Conservation (phyloP, 2,888 invertebrate species). For the Heliconius hortense region DNA sequence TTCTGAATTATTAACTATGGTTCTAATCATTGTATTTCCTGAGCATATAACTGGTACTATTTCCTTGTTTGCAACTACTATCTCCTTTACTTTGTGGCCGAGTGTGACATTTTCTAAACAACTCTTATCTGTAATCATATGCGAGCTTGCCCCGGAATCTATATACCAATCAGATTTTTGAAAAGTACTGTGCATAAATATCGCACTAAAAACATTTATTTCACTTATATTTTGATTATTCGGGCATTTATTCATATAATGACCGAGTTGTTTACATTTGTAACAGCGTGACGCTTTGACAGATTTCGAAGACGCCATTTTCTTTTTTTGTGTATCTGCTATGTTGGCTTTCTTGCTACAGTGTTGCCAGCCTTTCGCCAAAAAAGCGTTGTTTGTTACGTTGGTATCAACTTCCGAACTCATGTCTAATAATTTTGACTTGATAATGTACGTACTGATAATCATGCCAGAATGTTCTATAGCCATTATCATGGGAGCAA, state of each 20-base stretch:
- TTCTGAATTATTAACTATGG: no score
- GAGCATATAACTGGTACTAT: slow-evolving; percentile 9
- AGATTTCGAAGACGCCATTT: not conserved
- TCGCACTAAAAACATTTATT: no score
- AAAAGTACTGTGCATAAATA: no score
- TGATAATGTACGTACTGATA: slow-evolving; percentile 36
- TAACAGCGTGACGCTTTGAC: slow-evolving; percentile 35
- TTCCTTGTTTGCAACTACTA: not conserved
- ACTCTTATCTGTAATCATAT: slow-evolving; percentile 34
- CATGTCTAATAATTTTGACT: slow-evolving; percentile 1
- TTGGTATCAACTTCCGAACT: slow-evolving; percentile 4
- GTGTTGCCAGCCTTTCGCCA: slow-evolving; percentile 18
- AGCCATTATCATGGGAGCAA: slow-evolving; percentile 45
- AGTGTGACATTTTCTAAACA: slow-evolving; percentile 23
- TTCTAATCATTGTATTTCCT: slow-evolving; percentile 4
- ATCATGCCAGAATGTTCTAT: slow-evolving; percentile 40
- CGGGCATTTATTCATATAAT: no score
- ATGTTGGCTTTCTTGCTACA: not conserved
- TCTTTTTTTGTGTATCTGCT: not conserved
- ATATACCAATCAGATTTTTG: no score
- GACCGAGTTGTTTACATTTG: slow-evolving; percentile 27
- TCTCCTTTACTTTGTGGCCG: slow-evolving; percentile 4
- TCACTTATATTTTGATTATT: no score
- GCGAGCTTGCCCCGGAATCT: slow-evolving; percentile 43
- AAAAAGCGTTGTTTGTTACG: not conserved